Conservation (phyloP, 2,888 invertebrate species). For the Chamaedrilus cognettii region DNA sequence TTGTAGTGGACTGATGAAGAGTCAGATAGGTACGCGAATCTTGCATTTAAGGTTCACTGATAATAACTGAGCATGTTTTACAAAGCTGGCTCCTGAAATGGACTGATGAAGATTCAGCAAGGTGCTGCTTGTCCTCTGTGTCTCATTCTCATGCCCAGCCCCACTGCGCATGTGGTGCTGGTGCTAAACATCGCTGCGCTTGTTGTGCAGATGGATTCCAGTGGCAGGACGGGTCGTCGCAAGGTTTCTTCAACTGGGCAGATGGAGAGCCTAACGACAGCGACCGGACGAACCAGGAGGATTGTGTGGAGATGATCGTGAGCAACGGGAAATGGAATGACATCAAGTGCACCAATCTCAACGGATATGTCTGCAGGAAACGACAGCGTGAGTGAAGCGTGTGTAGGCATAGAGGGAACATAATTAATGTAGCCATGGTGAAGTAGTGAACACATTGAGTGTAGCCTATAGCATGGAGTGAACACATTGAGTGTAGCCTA, state of each 20-base stretch:
- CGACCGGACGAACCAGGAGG: constrained; percentile 7
- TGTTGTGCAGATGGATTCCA: constrained; percentile 2
- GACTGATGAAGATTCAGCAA: too few species aligned
- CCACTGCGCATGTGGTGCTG: too few species aligned
- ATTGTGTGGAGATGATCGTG: constrained; percentile 15
- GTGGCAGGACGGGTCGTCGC: constrained; percentile 5
- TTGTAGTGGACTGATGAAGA: too few species aligned
- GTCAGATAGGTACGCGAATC: too few species aligned
- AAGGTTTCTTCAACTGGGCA: constrained; percentile 9
- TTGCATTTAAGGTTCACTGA: not conserved
- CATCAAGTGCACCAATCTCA: not conserved
- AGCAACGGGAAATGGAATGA: constrained; percentile 14
- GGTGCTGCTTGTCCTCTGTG: too few species aligned
- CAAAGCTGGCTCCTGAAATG: not conserved
- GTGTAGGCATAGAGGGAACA: too few species aligned
- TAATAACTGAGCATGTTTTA: not conserved
- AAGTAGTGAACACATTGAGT: too few species aligned
- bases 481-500: too few species aligned
- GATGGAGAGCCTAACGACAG: constrained; percentile 11
- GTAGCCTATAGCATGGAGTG: too few species aligned
- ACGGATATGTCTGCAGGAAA: constrained; percentile 15
- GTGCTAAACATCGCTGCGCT: too few species aligned
- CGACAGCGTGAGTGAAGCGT: constrained; percentile 4
- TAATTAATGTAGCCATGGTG: too few species aligned
- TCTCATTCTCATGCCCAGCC: too few species aligned